These are phyloP conservation scores for Erebia aethiops DNA, from an alignment of 2,888 invertebrate genomes.

Conservation along the genomic window DNA sequence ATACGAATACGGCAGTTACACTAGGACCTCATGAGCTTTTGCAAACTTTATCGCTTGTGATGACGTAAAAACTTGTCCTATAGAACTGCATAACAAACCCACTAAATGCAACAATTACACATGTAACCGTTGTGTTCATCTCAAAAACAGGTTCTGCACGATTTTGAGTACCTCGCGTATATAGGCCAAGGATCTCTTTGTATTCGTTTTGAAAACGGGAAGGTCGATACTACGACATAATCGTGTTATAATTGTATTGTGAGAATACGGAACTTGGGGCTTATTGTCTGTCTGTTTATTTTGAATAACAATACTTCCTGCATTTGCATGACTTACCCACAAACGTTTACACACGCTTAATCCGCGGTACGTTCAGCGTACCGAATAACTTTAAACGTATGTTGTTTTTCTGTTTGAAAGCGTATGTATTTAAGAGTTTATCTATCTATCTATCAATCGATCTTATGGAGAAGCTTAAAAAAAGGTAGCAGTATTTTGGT, in stretches of 20 bases:
- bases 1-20: too few relatives aligned
- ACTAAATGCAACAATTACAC: slow-evolving; percentile 6
- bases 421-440: too few relatives aligned
- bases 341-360: too few relatives aligned
- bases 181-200: slow-evolving; percentile 14
- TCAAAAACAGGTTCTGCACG: neutral
- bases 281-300: slow-evolving; percentile 5
- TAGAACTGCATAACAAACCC: neutral
- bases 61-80: neutral
- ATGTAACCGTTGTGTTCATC: slow-evolving; percentile 8
- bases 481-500: too few relatives aligned
- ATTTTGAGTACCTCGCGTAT: neutral
- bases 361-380: too few relatives aligned
- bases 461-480: too few relatives aligned
- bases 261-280: slow-evolving; percentile 6
- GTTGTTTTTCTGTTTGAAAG: too few relatives aligned
- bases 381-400: too few relatives aligned
- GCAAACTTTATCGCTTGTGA: neutral
- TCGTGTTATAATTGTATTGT: slow-evolving; percentile 1
- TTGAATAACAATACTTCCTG: slow-evolving; percentile 5
- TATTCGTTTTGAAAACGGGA: neutral
- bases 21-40: neutral
- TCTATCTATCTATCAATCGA: too few relatives aligned
- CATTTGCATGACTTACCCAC: neutral
- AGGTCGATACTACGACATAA: neutral